Base-by-base conservation (phyloP, 2,113 vertebrate genomes). In the Dicaeum eximium region DNA sequence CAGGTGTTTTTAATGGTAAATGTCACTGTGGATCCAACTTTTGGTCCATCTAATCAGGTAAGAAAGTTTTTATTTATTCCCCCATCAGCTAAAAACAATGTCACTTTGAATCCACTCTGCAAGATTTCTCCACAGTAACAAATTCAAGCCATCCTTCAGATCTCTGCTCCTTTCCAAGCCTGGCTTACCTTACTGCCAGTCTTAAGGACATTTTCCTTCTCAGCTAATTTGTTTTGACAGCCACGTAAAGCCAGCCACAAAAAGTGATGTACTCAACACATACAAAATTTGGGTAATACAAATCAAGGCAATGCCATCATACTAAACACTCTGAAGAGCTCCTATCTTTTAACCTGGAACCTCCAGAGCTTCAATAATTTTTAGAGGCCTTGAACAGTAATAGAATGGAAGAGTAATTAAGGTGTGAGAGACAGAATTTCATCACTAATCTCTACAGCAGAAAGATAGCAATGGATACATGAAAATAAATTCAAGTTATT, bases 401-500 rank as follows among this genome's bases (percentile, higher is more conserved):
- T 2, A 86, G 69, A 93, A 93, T 24, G 38, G n/a, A 91, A 92
- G 64, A 80, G 23, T 93, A 82, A 95, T 93, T 78, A 80, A 95
- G 45, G 72, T 74, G 38, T 54, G 70, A 86, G 75, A 88, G 47
- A 93, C 30, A 93, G 89, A 82, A 84, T 45, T 97, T 95, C 87
- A 95, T 80, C 87, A 91, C 91, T 96, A 97, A 85, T 77, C 79
- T 95, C 86, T 88, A 94, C 83, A 96, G 62, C 61, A 97, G 91
- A 97, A 96, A 97, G 86, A 97, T 31, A 97, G 94, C 81, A 98
- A 97, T 30, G 92, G 95, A 98, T 70, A 98, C 44, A 97, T 70
- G 94, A 98, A 97, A 97, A 97, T 96, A 98, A 98, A 98, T 97
- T 94, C 95, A 96, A 97, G 98, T 98, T 97, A 99, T 99, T 99